These are phyloP conservation scores for Hydrozoanthus gracilis DNA, from an alignment of 92 coral and sea anemone genomes.

Conservation along the genomic window DNA sequence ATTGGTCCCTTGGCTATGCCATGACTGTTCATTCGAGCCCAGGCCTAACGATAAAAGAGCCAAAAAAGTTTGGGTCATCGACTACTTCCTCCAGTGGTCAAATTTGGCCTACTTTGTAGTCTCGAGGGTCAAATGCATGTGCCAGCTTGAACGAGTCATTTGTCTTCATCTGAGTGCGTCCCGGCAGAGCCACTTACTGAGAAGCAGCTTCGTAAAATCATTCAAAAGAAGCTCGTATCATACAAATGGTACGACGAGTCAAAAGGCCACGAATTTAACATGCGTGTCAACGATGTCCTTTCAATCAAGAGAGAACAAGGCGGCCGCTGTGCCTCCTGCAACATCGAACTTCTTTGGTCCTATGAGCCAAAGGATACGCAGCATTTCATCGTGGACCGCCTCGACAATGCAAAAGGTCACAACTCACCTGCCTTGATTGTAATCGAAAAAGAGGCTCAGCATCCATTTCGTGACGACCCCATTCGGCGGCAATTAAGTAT, in stretches of 20 bases:
- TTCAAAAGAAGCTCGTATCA: too few species aligned
- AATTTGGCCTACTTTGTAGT: slow-evolving; percentile 32
- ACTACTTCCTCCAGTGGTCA: slow-evolving; percentile 1
- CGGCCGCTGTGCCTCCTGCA: background rate
- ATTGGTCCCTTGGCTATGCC: background rate
- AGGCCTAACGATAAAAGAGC: slow-evolving; percentile 14
- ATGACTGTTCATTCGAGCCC: background rate
- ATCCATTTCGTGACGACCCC: too few species aligned
- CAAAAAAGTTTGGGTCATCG: slow-evolving; percentile 20
- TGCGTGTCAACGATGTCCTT: background rate
- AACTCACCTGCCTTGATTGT: slow-evolving; percentile 37
- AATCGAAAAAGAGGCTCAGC: slow-evolving; percentile 35
- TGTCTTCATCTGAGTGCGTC: background rate
- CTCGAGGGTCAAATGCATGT: background rate
- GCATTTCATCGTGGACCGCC: too few species aligned
- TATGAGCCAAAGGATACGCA: too few species aligned
- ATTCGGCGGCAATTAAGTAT: background rate
- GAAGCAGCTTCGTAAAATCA: too few species aligned
- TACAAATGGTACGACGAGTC: background rate
- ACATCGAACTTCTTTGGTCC: background rate
- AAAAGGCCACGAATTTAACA: background rate
- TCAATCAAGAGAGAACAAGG: background rate
- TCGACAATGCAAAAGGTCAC: slow-evolving; percentile 45
- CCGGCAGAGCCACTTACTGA: background rate
- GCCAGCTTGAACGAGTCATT: slow-evolving; percentile 1